Evolutionary conservation across 1,140 invertebrate species (phyloP).

Genomic region (Drosophila murphyi): DNA sequence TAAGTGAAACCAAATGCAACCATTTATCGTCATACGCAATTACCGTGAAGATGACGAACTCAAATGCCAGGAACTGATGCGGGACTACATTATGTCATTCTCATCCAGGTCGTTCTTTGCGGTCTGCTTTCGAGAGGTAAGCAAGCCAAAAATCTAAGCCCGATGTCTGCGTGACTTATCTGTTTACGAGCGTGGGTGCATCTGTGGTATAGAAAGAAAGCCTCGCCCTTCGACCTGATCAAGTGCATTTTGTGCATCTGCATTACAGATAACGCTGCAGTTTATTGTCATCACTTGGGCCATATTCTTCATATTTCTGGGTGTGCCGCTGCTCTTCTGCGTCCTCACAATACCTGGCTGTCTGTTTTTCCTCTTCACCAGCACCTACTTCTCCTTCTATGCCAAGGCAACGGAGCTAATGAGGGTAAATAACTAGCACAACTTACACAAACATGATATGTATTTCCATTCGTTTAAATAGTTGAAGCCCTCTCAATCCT

Average conservation of each 20-base stretch:
- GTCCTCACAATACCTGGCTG: conserved; percentile 77
- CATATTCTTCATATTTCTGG: conserved; percentile 83
- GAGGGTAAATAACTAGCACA: conserved; percentile 42
- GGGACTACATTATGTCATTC: conserved; percentile 82
- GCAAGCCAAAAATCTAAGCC: background rate
- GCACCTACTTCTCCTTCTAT: conserved; percentile 80
- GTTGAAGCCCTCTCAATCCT: conserved; percentile 70
- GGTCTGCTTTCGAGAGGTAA: conserved; percentile 79
- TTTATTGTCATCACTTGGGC: conserved; percentile 84
- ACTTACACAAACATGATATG: no score
- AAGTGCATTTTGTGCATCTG: conserved; percentile 6
- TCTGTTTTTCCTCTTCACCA: conserved; percentile 70
- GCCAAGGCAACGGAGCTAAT: conserved; percentile 78
- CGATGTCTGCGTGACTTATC: conserved; percentile 55
- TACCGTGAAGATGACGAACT: conserved; percentile 78
- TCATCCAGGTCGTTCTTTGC: conserved; percentile 75
- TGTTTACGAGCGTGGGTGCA: conserved; percentile 3
- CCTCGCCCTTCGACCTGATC: background rate
- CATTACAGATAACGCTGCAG: conserved; percentile 77
- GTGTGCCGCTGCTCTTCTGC: conserved; percentile 78
- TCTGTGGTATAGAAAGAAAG: background rate
- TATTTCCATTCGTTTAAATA: conserved; percentile 9
- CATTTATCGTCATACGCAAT: conserved; percentile 81
- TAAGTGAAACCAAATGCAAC: conserved; percentile 64
- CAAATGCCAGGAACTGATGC: conserved; percentile 79